Conservation (phyloP, 2,797 vertebrate genomes). For the Brachyrhaphis roseni region DNA sequence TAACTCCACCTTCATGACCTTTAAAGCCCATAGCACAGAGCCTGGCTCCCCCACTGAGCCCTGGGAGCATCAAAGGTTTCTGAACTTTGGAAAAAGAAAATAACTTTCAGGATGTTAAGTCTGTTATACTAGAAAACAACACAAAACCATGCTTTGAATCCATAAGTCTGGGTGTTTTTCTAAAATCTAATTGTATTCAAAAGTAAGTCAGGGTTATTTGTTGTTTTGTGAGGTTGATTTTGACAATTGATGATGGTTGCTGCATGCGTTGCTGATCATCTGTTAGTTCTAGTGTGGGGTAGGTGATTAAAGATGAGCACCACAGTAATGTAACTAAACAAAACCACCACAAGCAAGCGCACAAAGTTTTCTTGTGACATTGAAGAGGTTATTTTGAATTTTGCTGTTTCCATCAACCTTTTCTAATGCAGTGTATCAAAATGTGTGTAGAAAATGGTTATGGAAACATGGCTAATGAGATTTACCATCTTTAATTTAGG, state of each 20-base stretch:
- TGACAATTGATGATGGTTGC: background rate
- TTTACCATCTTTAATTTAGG: too few relatives aligned
- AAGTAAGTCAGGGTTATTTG: background rate
- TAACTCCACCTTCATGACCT: slow-evolving; percentile 77
- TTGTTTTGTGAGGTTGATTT: background rate
- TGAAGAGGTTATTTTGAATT: too few relatives aligned
- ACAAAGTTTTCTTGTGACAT: too few relatives aligned
- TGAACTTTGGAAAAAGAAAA: slow-evolving; percentile 1
- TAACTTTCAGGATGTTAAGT: background rate
- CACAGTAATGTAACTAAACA: too few relatives aligned
- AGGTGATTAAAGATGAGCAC: too few relatives aligned
- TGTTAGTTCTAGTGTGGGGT: too few relatives aligned
- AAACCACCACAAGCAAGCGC: too few relatives aligned
- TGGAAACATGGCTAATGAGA: too few relatives aligned
- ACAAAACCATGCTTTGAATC: background rate
- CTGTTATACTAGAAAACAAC: background rate
- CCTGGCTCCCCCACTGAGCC: slow-evolving; percentile 71
- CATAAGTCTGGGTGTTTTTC: background rate
- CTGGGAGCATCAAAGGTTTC: slow-evolving; percentile 50
- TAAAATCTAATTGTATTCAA: background rate
- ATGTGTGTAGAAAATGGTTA: too few relatives aligned
- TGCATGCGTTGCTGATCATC: background rate
- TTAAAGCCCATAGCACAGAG: slow-evolving; percentile 68
- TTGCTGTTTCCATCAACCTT: too few relatives aligned
- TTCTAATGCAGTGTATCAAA: too few relatives aligned